These are phyloP conservation scores for Struthidea cinerea DNA, from an alignment of 2,113 vertebrate genomes.

Conservation along the genomic window DNA sequence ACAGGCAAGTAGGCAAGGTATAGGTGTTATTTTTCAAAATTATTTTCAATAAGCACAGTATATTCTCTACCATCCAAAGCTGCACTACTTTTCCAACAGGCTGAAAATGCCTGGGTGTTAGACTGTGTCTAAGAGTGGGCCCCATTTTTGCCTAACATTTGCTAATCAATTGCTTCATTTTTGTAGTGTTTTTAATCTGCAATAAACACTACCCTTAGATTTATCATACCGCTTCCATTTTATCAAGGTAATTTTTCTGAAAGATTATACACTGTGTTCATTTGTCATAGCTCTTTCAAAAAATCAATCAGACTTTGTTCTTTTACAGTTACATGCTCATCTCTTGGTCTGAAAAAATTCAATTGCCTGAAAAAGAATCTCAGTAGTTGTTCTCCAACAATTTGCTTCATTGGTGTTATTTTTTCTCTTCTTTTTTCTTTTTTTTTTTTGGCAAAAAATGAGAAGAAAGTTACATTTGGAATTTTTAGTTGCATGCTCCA, in stretches of 20 bases:
- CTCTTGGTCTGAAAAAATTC: too few relatives aligned
- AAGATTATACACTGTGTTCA: neutral
- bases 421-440: neutral
- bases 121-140: neutral
- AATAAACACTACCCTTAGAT: neutral
- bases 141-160: neutral
- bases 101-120: neutral
- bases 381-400: neutral
- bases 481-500: neutral
- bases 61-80: neutral
- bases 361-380: too few relatives aligned
- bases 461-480: neutral
- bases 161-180: neutral
- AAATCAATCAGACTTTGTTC: neutral
- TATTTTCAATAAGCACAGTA: neutral
- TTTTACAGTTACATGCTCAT: neutral
- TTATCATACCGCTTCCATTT: neutral
- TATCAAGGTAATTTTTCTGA: neutral
- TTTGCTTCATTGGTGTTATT: neutral
- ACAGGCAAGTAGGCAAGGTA: neutral
- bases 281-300: neutral
- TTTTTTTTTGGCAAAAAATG: neutral
- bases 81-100: neutral
- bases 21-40: neutral
- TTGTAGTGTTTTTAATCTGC: neutral